Evolutionary conservation across 2,797 vertebrate genomes (phyloP), one percentile per base, ranked within the genome.

Genomic region (Oreochromis grahami): DNA sequence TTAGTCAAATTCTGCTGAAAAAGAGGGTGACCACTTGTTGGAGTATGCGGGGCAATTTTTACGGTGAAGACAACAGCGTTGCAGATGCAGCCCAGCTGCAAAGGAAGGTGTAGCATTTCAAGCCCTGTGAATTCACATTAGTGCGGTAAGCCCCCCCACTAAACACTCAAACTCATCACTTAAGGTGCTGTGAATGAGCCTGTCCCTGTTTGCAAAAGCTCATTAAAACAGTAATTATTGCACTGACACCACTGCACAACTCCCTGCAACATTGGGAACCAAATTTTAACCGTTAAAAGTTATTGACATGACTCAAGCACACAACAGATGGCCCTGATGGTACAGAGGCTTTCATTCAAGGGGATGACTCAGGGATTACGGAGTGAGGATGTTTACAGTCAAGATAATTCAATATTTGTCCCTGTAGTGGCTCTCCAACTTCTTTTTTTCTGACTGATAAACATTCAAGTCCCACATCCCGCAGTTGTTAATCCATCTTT

Each of bases 51-150:
- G 94, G 93, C 89, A 95, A 95, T 96, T 97, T 87, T 93, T 97
- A 96, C 95, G 95, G 94, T 92, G 95, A 91, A 96, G 96, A 94
- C 95, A 90, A 95, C 96, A 97, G 97, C 97, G 97, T 98, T 98
- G 97, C 97, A 98, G 98, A 98, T 98, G 97, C 90, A 86, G 96
- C 95, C 97, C 98, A 98, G 98, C 98, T 98, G 98, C 96, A 94
- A 87, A 90, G 88, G 88, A 93, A 95, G 97, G 97, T 97, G 97
- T 97, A 97, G 97, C 95, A 96, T 98, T 98, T 98, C 97, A 96
- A 97, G 84, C 95, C 91, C 91, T 89, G 94, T 88, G 95, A 96
- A 95, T 97, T 97, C 96, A 96, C 97, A 96, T 90, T 72, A 58
- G 45, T 51, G 94, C 89, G 93, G 95, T 92, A 95, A 96, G 92